These are phyloP conservation scores for Trachelus troglodyta DNA, from an alignment of 2,888 invertebrate genomes.

Conservation along the genomic window DNA sequence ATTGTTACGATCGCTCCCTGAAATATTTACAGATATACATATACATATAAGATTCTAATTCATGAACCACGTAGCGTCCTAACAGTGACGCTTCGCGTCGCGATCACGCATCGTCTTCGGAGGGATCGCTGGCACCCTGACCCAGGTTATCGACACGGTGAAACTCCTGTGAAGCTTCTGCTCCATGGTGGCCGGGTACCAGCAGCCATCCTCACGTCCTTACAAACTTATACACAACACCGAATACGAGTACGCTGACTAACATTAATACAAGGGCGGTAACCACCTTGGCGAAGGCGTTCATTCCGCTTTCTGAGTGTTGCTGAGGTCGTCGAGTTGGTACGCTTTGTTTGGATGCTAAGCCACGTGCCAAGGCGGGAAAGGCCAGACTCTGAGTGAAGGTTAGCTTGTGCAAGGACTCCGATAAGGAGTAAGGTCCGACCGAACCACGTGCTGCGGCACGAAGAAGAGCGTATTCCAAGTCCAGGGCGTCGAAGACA, in stretches of 20 bases:
- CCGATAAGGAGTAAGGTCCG: constrained; percentile 78
- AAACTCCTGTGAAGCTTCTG: constrained; percentile 34
- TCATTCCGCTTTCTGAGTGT: constrained; percentile 74
- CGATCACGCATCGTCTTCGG: not conserved
- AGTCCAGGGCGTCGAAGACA: constrained; percentile 77
- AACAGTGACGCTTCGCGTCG: not conserved
- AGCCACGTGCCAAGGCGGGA: constrained; percentile 76
- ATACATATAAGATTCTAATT: not conserved
- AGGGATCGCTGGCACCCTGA: constrained; percentile 22
- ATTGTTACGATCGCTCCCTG: not conserved
- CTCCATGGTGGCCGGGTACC: constrained; percentile 68
- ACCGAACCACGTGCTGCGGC: constrained; percentile 79
- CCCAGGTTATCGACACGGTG: constrained; percentile 24
- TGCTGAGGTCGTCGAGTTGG: constrained; percentile 72
- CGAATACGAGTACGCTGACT: constrained; percentile 78
- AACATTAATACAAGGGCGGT: constrained; percentile 77
- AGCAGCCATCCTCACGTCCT: constrained; percentile 82
- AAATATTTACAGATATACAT: not conserved
- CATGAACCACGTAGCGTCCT: not conserved
- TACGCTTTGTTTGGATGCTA: constrained; percentile 72
- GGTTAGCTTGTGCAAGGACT: constrained; percentile 78
- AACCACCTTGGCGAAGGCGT: constrained; percentile 78
- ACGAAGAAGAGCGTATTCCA: constrained; percentile 76
- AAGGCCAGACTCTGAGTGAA: constrained; percentile 81
- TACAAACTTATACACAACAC: constrained; percentile 80